A percentile compares a stretch with the other conserved stretches of the same genome.
Conservation (phyloP, 2,888 invertebrate genomes). For the Drosophila borborema region DNA sequence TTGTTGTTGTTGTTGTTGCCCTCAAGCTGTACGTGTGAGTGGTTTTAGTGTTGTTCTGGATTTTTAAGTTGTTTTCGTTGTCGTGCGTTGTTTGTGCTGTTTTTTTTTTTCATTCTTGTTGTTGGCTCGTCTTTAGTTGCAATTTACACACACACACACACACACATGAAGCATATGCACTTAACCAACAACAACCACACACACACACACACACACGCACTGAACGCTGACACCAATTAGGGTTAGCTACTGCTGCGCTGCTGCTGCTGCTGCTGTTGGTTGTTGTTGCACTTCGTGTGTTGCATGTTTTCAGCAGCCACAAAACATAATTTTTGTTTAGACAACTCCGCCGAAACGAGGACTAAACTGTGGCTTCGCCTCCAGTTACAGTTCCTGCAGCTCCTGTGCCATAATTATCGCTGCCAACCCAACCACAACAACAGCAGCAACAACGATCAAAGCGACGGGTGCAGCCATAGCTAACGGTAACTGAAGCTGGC, state of each 20-base stretch:
- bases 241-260: conserved; percentile 46
- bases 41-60: conserved; percentile 80
- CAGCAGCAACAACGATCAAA: conserved; percentile 16
- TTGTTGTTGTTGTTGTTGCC: conserved; percentile 49
- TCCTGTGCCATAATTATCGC: conserved; percentile 49
- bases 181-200: conserved; percentile 31
- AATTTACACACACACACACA: conserved; percentile 55
- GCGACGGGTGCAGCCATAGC: conserved; percentile 7
- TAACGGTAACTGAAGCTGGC: conserved; percentile 47
- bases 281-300: conserved; percentile 58
- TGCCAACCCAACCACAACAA: conserved; percentile 14
- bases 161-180: conserved; percentile 49
- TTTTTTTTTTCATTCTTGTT: conserved; percentile 50
- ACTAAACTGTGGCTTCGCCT: conserved; percentile 41
- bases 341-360: conserved; percentile 56
- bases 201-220: conserved; percentile 38
- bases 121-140: conserved; percentile 65
- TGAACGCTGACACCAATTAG: conserved; percentile 79
- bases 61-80: conserved; percentile 80
- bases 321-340: conserved; percentile 78
- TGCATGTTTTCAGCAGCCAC: conserved; percentile 76
- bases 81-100: conserved; percentile 66
- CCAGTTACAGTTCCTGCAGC: conserved; percentile 2
- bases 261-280: conserved; percentile 27
- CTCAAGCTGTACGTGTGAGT: conserved; percentile 75